Evolutionary conservation across 2,113 vertebrate species (phyloP).

Genomic region (Ondatra zibethicus): DNA sequence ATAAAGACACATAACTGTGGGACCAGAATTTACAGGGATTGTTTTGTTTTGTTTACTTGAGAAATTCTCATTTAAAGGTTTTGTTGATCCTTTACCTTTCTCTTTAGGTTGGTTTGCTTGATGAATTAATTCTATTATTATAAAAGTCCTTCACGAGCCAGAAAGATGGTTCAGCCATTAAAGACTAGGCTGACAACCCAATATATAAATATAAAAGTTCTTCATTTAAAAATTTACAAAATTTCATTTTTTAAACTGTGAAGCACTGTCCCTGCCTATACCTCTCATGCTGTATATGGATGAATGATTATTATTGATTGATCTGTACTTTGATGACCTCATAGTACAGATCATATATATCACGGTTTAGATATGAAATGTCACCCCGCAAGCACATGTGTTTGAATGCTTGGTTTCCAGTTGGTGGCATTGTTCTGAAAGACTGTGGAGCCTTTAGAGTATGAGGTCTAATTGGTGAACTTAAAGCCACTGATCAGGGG

Average conservation of each 20-base stretch:
- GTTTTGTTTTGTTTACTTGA: background rate
- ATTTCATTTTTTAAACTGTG: background rate
- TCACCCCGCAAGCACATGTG: background rate
- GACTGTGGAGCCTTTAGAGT: background rate
- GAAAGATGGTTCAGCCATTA: background rate
- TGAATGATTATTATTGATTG: background rate
- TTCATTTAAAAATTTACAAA: conserved; percentile 30
- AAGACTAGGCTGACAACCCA: background rate
- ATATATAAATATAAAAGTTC: background rate
- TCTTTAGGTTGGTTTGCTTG: background rate
- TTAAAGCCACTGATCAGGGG: background rate
- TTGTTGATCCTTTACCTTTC: background rate
- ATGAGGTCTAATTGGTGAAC: background rate
- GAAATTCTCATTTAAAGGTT: background rate
- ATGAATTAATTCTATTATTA: background rate
- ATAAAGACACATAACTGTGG: background rate
- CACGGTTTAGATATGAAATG: background rate
- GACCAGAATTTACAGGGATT: background rate
- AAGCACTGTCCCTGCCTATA: background rate
- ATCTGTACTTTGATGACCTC: background rate
- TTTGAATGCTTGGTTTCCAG: background rate
- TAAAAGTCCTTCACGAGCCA: background rate
- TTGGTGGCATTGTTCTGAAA: background rate
- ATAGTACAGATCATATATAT: background rate
- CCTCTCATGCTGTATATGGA: background rate